A percentile compares a stretch with the other conserved stretches of the same genome.
Conservation (phyloP, 1,140 invertebrate species). For the Brachionus asplanchnoidis region DNA sequence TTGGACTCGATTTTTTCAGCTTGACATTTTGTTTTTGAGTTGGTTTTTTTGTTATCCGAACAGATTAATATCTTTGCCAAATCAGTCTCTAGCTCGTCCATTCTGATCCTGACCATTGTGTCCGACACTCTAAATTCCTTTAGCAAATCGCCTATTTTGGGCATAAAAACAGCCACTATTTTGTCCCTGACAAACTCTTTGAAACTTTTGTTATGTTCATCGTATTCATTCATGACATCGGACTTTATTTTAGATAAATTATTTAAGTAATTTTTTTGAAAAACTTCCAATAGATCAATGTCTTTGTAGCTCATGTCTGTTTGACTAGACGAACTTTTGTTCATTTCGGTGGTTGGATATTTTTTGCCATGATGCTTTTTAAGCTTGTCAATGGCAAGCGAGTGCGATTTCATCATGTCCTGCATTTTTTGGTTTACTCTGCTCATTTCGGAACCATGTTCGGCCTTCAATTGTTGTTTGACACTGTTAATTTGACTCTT, state of each 20-base stretch:
- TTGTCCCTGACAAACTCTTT: slow-evolving; percentile 14
- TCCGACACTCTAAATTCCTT: slow-evolving; percentile 27
- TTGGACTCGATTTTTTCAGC: neutral
- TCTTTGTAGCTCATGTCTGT: slow-evolving; percentile 13
- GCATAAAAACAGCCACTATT: slow-evolving; percentile 11
- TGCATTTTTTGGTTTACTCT: slow-evolving; percentile 4
- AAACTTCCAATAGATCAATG: slow-evolving; percentile 23
- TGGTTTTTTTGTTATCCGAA: neutral
- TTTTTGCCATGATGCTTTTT: neutral
- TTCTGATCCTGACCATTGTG: neutral
- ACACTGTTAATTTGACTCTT: neutral
- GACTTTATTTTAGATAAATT: slow-evolving; percentile 19
- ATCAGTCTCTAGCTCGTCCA: slow-evolving; percentile 12
- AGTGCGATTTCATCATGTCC: slow-evolving; percentile 30
- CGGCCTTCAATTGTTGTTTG: neutral
- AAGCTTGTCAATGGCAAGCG: neutral
- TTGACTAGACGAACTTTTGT: neutral
- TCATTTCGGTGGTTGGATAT: neutral
- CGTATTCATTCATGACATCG: slow-evolving; percentile 23
- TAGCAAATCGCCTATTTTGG: slow-evolving; percentile 19
- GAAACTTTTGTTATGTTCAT: slow-evolving; percentile 1
- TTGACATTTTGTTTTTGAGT: neutral
- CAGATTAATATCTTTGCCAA: neutral
- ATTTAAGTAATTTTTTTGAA: slow-evolving; percentile 11
- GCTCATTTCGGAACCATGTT: slow-evolving; percentile 13